A percentile compares a stretch with the other conserved stretches of the same genome.
Conservation (phyloP, 2,797 vertebrate genomes). For the Hapalemur alaotrensis region DNA sequence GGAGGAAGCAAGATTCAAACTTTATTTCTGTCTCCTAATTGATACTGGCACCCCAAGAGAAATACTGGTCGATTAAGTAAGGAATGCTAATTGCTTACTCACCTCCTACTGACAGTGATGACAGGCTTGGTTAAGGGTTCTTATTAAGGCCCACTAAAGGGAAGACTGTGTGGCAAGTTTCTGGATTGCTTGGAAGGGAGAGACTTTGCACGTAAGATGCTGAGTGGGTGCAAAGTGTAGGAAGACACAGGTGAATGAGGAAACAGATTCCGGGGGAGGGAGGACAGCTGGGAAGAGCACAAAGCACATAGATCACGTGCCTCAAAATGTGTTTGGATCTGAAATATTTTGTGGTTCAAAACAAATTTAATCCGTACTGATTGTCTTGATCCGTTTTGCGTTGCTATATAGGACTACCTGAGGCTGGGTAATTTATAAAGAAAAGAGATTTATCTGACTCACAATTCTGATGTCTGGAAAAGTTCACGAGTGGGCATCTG, state of each 20-base stretch:
- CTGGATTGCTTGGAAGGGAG: background rate
- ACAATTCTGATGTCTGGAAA: background rate
- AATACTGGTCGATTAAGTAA: slow-evolving; percentile 23
- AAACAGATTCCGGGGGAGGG: background rate
- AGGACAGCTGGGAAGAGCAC: background rate
- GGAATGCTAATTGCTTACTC: slow-evolving; percentile 24
- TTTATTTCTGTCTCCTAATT: slow-evolving; percentile 36
- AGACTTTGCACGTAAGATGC: background rate
- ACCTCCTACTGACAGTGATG: slow-evolving; percentile 32
- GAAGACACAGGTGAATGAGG: background rate
- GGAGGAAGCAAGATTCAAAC: background rate
- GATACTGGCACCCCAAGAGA: background rate
- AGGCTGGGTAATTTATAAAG: background rate
- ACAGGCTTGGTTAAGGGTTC: slow-evolving; percentile 38
- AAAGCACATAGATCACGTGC: background rate
- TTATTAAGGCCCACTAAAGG: slow-evolving; percentile 37
- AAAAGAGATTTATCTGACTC: background rate
- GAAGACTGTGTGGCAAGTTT: background rate
- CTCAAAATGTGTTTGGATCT: background rate
- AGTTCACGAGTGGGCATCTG: background rate
- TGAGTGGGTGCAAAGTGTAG: background rate
- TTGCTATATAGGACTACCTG: background rate
- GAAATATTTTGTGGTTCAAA: background rate
- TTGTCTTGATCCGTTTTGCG: background rate
- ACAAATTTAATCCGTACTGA: background rate